These are phyloP conservation scores for Anaspis maculata DNA, from an alignment of 2,888 invertebrate species.

Conservation along the genomic window DNA sequence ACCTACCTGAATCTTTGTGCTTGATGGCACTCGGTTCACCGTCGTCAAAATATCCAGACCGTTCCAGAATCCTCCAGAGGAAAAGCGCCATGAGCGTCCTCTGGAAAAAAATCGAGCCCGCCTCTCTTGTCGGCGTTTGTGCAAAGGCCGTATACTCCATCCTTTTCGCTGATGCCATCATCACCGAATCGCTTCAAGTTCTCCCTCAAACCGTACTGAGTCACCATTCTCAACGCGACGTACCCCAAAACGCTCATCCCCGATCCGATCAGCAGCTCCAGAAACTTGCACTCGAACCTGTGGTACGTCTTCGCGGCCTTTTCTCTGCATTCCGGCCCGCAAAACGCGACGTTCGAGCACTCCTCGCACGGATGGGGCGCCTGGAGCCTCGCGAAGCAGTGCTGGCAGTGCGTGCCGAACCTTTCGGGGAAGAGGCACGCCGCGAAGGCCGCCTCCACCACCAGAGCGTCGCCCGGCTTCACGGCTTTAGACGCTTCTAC, in stretches of 20 bases:
- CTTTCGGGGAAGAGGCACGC: slow-evolving; percentile 64
- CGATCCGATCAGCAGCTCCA: slow-evolving; percentile 65
- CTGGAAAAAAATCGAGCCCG: slow-evolving; percentile 62
- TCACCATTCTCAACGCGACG: slow-evolving; percentile 68
- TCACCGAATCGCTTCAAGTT: slow-evolving; percentile 45
- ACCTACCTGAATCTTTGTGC: no score
- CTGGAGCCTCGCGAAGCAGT: slow-evolving; percentile 62
- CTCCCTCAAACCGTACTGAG: slow-evolving; percentile 52
- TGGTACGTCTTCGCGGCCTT: slow-evolving; percentile 60
- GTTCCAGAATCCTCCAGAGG: slow-evolving; percentile 61
- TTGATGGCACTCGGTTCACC: no score
- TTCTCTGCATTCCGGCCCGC: slow-evolving; percentile 57
- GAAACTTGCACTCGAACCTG: slow-evolving; percentile 63
- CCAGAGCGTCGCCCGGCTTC: slow-evolving; percentile 61
- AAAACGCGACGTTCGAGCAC: slow-evolving; percentile 73
- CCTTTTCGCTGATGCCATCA: no score
- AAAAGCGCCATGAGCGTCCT: slow-evolving; percentile 72
- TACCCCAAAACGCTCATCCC: slow-evolving; percentile 73
- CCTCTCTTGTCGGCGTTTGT: slow-evolving; percentile 54
- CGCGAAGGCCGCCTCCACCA: slow-evolving; percentile 65
- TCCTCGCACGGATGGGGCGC: slow-evolving; percentile 63
- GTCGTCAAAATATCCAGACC: slow-evolving; percentile 53
- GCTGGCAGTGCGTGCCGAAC: slow-evolving; percentile 71
- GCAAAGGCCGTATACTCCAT: slow-evolving; percentile 58
- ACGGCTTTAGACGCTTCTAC: slow-evolving; percentile 41